Evolutionary conservation across 2,113 vertebrate genomes (phyloP), one percentile per base, ranked within the genome.

Genomic region (Alosa alosa): DNA sequence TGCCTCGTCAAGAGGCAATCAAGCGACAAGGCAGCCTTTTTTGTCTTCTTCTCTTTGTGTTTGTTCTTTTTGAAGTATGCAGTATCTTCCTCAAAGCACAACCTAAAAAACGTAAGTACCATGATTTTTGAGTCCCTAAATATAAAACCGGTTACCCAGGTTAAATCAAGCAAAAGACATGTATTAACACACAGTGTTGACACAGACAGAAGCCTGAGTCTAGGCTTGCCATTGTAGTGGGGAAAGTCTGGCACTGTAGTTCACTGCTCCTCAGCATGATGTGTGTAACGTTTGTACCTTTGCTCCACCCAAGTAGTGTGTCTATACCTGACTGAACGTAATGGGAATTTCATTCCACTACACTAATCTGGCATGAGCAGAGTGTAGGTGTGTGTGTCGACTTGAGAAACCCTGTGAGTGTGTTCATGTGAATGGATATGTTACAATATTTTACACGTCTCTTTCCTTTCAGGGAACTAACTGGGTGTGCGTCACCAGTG

Each of bases 401-500:
- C 55, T 60, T 60, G 55, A 60, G 18, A 22, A 18, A 22, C 18
- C 55, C 4, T 39, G 10, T 36, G 31, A 39, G 72, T 78, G 31
- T 78, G 39, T 39, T 78, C 55, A 20, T 60, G 55, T 60, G 55
- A 60, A 22, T 6, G 20, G 55, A 36, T 78, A 39, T 36, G 31
- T 78, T 68, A 68, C 64, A 68, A 68, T 68, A 68, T 68, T 68
- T 68, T 68, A 68, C 64, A 68, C 64, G 8, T 64, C 60, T 64
- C 22, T 64, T 64, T 64, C 60, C 5, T 64, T 25, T 64, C 6
- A 4, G n/a, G 25, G 64, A 68, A 68, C 36, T 39, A 39, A 78
- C 72, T 78, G 72, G 39, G 15, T 78, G 20, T 39, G 11, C 11
- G 4, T 78, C 0, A 36, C 72, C 64, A 25, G 60, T 15, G 22